Percentiles rank a stretch among this genome's conserved stretches.
These are phyloP conservation scores for Dendrolimus houi DNA, from an alignment of 2,888 invertebrate species.

Conservation along the genomic window DNA sequence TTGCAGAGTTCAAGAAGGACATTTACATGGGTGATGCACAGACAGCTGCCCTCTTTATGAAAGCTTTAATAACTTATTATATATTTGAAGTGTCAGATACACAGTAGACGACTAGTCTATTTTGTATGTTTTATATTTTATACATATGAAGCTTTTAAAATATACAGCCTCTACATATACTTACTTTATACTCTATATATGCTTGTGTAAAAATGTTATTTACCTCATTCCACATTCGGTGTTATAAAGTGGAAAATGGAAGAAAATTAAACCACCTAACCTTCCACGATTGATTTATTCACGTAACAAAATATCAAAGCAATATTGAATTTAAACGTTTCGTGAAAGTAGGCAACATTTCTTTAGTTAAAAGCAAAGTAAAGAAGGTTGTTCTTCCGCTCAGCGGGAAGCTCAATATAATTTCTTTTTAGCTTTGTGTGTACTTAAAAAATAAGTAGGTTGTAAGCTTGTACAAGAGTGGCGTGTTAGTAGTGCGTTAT, in stretches of 20 bases:
- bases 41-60: no score
- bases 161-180: no score
- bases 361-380: not conserved
- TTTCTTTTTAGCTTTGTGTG: constrained; percentile 12
- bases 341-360: not conserved
- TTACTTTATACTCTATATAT: no score
- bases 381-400: not conserved
- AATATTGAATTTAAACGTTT: not conserved
- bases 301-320: not conserved
- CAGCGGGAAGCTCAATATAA: constrained; percentile 6
- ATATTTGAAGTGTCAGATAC: no score
- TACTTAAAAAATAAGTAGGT: constrained; percentile 12
- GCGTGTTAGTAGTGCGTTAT: constrained; percentile 39
- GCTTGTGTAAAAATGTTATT: no score
- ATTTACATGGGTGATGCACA: no score
- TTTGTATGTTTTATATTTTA: no score
- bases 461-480: constrained; percentile 10
- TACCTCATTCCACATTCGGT: no score
- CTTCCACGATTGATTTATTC: not conserved
- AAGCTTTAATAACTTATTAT: no score
- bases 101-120: no score
- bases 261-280: not conserved
- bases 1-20: no score
- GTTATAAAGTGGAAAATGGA: not conserved
- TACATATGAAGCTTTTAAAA: no score